Evolutionary conservation across 2,113 vertebrate genomes (phyloP).

Genomic region (Polypterus bichir): DNA sequence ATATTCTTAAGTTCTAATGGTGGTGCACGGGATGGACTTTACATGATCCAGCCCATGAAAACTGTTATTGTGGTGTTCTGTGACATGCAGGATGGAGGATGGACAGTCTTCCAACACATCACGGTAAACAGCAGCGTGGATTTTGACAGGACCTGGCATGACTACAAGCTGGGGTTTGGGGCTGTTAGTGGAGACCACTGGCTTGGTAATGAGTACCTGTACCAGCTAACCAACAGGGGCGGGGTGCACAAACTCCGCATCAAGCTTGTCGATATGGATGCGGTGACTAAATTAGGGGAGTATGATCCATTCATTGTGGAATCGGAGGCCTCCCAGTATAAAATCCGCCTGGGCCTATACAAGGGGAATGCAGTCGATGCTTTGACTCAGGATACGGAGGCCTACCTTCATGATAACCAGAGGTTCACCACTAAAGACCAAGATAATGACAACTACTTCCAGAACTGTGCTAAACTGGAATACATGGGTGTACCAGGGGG

Average conservation of each 20-base stretch:
- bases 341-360: conserved; percentile 62
- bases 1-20: conserved; percentile 59
- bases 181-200: conserved; percentile 61
- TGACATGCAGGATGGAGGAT: conserved; percentile 73
- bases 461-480: conserved; percentile 64
- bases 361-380: conserved; percentile 60
- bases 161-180: conserved; percentile 72
- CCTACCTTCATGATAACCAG: conserved; percentile 78
- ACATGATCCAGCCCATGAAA: conserved; percentile 59
- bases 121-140: conserved; percentile 66
- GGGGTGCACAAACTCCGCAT: conserved; percentile 51
- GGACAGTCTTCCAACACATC: conserved; percentile 79
- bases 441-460: conserved; percentile 70
- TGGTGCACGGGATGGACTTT: conserved; percentile 56
- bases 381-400: conserved; percentile 63
- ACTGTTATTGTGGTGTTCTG: conserved; percentile 53
- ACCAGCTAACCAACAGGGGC: conserved; percentile 49
- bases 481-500: conserved; percentile 54
- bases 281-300: conserved; percentile 49
- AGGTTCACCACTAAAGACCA: conserved; percentile 68
- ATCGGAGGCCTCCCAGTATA: conserved; percentile 55
- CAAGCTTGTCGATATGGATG: conserved; percentile 59
- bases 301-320: conserved; percentile 63
- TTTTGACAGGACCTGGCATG: conserved; percentile 69
- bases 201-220: conserved; percentile 66